Base-by-base conservation (phyloP, 1,140 invertebrate genomes). In the Nasonia vitripennis region DNA sequence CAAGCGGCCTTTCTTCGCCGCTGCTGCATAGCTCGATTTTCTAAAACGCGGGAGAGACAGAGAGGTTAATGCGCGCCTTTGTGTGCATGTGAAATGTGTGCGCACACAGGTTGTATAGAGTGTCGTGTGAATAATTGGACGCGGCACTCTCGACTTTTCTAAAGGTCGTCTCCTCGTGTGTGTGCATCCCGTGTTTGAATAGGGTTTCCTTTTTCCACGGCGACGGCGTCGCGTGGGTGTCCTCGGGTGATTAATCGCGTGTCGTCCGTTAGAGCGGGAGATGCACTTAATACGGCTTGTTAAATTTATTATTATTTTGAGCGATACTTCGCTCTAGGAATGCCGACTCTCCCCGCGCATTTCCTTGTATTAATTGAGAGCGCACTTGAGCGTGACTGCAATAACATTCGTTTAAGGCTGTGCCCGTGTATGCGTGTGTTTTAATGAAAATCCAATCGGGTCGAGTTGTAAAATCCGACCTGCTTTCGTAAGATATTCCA, bases 61-160 rank as follows among this genome's bases (percentile, higher is more conserved):
- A 37, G 48, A 51, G 48, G 12, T 80, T 80, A 68, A 37, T 27
- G 37, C 55, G 7, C 7, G 12, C 80, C 23, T 55, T 81, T 31
- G 37, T 68, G 79, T 73, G 6, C 70, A 2, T 7, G 27, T 71
- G 70, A 71, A 27, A 34, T 71, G 68, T 34, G 70, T 6, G 34
- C 34, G 34, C 34, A 37, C 34, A 37, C 34, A 37, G 4, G 5
- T 0, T 37, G 34, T 17, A 11, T 17, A 11, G 70, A 67, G 73
- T 77, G 48, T 75, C 73, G 51, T 11, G 73, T 55, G 77, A 83
- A 77, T 83, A 83, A 83, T 77, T 83, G 51, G 51, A 68, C 37
- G 62, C 48, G 17, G 31, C 45, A 62, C 48, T 34, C 37, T 37
- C 5, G 17, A 45, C 14, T 75, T 75, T 75, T 45, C 1, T 34